phyloP scores from a whole-genome alignment of 2,888 invertebrate species.

The Epinotia bilunana region DNA sequence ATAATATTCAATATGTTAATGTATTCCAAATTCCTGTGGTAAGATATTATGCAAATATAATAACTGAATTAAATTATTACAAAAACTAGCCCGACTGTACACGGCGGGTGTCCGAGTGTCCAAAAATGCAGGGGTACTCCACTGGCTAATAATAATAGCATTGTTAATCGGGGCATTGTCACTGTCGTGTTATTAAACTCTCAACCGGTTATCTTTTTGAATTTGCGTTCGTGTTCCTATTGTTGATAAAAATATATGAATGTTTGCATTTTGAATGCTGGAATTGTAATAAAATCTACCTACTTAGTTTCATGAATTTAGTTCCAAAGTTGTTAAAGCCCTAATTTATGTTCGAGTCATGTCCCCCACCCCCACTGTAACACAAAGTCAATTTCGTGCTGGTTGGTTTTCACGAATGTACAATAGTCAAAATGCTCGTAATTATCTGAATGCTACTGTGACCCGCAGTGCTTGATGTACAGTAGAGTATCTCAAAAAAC shows the following conservation, averaged over 20 bases:
- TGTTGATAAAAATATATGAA: slow-evolving; percentile 21
- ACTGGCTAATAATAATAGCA: slow-evolving; percentile 28
- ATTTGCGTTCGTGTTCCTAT: slow-evolving; percentile 6
- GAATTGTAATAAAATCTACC: too few relatives aligned
- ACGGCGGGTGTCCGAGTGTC: slow-evolving; percentile 26
- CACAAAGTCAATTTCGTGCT: not conserved
- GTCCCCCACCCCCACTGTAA: too few relatives aligned
- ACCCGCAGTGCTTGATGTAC: not conserved
- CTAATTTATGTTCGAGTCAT: too few relatives aligned
- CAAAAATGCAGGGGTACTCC: slow-evolving; percentile 21
- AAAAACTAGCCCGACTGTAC: slow-evolving; percentile 28
- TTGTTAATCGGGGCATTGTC: slow-evolving; percentile 11
- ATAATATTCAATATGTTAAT: not conserved
- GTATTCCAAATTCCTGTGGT: slow-evolving; percentile 23
- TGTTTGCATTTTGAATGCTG: not conserved
- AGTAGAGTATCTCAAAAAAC: not conserved
- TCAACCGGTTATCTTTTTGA: slow-evolving; percentile 19
- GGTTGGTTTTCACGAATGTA: slow-evolving; percentile 10
- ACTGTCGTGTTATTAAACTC: not conserved
- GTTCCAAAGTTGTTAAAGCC: too few relatives aligned
- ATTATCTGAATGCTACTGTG: slow-evolving; percentile 7
- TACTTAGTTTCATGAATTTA: too few relatives aligned
- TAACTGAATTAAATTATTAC: slow-evolving; percentile 27
- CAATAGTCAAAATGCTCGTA: slow-evolving; percentile 20
- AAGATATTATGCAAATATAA: slow-evolving; percentile 37